Evolutionary conservation across 2,888 invertebrate genomes (phyloP).

Genomic region (Girardia tigrina): DNA sequence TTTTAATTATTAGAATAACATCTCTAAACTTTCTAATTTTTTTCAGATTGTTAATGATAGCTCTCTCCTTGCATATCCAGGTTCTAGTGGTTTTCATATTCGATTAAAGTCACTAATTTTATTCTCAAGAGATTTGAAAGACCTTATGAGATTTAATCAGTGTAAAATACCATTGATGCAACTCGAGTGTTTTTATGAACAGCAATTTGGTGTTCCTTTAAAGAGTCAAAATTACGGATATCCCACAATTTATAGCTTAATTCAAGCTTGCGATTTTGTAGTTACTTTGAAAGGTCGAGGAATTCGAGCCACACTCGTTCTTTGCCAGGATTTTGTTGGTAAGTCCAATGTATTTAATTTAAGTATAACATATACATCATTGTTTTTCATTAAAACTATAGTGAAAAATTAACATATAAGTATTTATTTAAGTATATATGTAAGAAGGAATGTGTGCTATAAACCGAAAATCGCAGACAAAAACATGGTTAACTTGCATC

Average conservation of each 20-base stretch:
- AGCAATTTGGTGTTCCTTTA: constrained; percentile 51
- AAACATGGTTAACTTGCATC: too few species aligned
- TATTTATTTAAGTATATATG: too few species aligned
- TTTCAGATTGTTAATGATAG: constrained; percentile 44
- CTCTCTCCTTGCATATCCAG: background rate
- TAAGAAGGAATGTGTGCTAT: too few species aligned
- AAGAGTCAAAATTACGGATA: constrained; percentile 55
- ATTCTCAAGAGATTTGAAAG: constrained; percentile 55
- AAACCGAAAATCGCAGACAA: too few species aligned
- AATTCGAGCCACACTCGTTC: constrained; percentile 42
- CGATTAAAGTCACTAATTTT: constrained; percentile 49
- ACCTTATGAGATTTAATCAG: constrained; percentile 52
- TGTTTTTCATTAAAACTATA: too few species aligned
- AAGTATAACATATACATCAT: too few species aligned
- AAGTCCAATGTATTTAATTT: too few species aligned
- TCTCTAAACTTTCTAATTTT: constrained; percentile 39
- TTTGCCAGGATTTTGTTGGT: constrained; percentile 39
- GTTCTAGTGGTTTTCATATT: constrained; percentile 38
- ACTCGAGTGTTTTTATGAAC: constrained; percentile 41
- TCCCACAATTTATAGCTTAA: constrained; percentile 52
- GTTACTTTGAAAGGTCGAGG: constrained; percentile 52
- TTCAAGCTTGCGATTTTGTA: constrained; percentile 55
- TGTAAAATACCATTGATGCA: constrained; percentile 50
- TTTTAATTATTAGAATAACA: background rate
- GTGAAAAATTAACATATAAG: too few species aligned